Evolutionary conservation across 2,888 invertebrate species (phyloP).

Genomic region (Leucophora obtusa): DNA sequence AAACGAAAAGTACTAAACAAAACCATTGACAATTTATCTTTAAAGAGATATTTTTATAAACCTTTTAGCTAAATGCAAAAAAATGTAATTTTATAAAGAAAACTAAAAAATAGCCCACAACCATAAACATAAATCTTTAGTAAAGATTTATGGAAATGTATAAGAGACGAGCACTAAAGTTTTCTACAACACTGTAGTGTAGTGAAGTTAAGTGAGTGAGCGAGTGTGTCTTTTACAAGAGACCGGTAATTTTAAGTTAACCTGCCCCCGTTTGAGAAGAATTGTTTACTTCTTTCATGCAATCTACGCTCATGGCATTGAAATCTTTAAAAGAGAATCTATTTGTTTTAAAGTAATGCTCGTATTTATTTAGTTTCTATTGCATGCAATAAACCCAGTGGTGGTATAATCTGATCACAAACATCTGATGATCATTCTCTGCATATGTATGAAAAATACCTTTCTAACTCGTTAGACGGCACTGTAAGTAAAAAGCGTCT

Average conservation of each 20-base stretch:
- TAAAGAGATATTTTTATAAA: neutral
- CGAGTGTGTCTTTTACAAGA: neutral
- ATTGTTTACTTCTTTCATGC: neutral
- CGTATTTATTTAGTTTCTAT: conserved; percentile 9
- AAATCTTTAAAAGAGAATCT: conserved; percentile 31
- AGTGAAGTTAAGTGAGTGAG: neutral
- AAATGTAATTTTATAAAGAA: conserved; percentile 12
- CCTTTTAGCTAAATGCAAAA: conserved; percentile 4
- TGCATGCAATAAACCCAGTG: conserved; percentile 31
- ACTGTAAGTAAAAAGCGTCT: too few relatives aligned
- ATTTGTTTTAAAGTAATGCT: neutral
- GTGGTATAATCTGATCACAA: conserved; percentile 45
- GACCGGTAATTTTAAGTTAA: neutral
- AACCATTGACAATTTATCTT: conserved; percentile 6
- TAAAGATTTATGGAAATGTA: conserved; percentile 30
- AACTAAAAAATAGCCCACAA: conserved; percentile 24
- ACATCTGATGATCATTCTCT: conserved; percentile 33
- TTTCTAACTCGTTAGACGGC: neutral
- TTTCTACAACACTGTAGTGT: conserved; percentile 10
- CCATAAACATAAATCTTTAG: conserved; percentile 16
- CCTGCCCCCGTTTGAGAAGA: neutral
- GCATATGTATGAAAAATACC: conserved; percentile 10
- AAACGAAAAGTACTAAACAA: conserved; percentile 4
- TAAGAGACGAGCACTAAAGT: conserved; percentile 7
- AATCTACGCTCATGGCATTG: conserved; percentile 49